A percentile compares a stretch with the other conserved stretches of the same genome.
These are phyloP conservation scores for Lomographa bimaculata DNA, from an alignment of 2,888 invertebrate species.

Conservation along the genomic window DNA sequence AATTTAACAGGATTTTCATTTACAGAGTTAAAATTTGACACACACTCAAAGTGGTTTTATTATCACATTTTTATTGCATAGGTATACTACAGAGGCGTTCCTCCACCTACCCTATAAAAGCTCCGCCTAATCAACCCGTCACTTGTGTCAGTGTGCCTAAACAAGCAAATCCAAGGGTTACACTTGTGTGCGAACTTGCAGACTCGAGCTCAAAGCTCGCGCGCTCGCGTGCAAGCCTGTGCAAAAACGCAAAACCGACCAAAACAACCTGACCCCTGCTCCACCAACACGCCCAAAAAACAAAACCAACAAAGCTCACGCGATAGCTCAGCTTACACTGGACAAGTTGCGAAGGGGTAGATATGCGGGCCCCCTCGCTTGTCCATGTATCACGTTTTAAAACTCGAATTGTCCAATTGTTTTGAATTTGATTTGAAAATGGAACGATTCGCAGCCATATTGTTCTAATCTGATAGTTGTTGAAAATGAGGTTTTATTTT, in stretches of 20 bases:
- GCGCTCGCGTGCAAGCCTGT: conserved; percentile 70
- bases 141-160: conserved; percentile 29
- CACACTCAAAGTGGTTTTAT: too few relatives aligned
- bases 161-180: conserved; percentile 31
- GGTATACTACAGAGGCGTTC: too few relatives aligned
- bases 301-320: conserved; percentile 46
- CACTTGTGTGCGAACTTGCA: conserved; percentile 50
- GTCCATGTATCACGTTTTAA: conserved; percentile 67
- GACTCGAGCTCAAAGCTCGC: conserved; percentile 51
- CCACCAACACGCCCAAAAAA: conserved; percentile 49
- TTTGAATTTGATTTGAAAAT: conserved; percentile 34
- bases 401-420: conserved; percentile 44
- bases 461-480: conserved; percentile 10
- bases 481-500: too few relatives aligned
- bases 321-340: conserved; percentile 59
- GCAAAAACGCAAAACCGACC: conserved; percentile 78
- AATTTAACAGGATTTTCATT: too few relatives aligned
- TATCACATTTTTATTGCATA: too few relatives aligned
- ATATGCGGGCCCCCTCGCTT: conserved; percentile 63
- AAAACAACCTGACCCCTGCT: conserved; percentile 56
- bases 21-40: too few relatives aligned
- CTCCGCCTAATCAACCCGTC: conserved; percentile 27
- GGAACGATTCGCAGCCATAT: conserved; percentile 32
- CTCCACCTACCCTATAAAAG: conserved; percentile 17
- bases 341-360: conserved; percentile 56